Evolutionary conservation across 2,888 invertebrate genomes (phyloP), one percentile per base, ranked within the genome.

Genomic region (Atrina japonica): DNA sequence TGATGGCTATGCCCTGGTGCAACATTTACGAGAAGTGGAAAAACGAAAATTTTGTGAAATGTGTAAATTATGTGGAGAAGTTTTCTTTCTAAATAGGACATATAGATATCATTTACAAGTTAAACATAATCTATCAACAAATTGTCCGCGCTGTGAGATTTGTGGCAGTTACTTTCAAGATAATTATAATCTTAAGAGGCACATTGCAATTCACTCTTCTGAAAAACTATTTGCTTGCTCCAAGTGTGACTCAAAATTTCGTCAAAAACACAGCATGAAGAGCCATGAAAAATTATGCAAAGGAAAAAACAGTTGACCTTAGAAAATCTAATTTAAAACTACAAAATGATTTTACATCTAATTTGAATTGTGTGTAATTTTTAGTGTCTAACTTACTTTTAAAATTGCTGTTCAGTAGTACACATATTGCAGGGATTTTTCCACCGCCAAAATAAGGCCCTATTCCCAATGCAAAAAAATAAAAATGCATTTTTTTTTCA

Each of bases 141-240:
- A 35, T 23, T 61, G 61, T 49, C 61, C 61, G 2, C 49, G 47
- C 18, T 61, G 61, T 21, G 29, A 27, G 21, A 27, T 61, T 49
- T 61, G 61, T 49, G 61, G 61, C 29, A 61, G 61, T 30, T 61
- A 61, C 25, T 61, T 61, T 21, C 61, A 61, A 49, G 61, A 61
- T 49, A 61, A 61, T 49, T 61, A 61, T 30, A 61, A 61, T 49
- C 49, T 61, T 18, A 41, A 43, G n/a, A 45, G 61, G 3, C 61
- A 61, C 30, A 43, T 61, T 27, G 49, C 49, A 21, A 61, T 49
- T 18, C 61, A 61, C 25, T 52, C 52, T n/a, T 9, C 25, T 11
- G 52, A 52, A 16, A 52, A 25, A 52, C 16, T 52, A 6, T 52
- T 52, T 16, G 27, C 21, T 11, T 52, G 52, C 23, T 52, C 52